These are phyloP conservation scores for Opisthograptis luteolata DNA, from an alignment of 2,888 invertebrate species.

Conservation along the genomic window DNA sequence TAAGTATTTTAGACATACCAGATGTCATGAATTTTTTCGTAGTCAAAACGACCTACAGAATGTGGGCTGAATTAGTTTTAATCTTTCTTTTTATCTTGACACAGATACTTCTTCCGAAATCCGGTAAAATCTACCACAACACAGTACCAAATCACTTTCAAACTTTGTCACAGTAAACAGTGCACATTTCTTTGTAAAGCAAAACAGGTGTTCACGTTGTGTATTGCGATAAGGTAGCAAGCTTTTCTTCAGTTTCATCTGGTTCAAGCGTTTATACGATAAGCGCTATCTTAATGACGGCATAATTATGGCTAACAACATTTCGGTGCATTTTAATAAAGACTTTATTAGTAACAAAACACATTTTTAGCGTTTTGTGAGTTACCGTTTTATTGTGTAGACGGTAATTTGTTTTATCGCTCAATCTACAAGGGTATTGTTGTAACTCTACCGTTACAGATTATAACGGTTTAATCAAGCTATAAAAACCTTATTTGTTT, in stretches of 20 bases:
- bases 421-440: slow-evolving; percentile 38
- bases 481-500: neutral
- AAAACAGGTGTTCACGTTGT: neutral
- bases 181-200: neutral
- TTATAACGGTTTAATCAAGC: neutral
- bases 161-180: slow-evolving; percentile 6
- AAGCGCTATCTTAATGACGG: slow-evolving; percentile 69
- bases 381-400: slow-evolving; percentile 56
- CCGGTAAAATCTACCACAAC: slow-evolving; percentile 2
- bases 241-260: slow-evolving; percentile 55
- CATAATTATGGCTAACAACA: slow-evolving; percentile 57
- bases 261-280: slow-evolving; percentile 62
- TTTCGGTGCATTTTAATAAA: slow-evolving; percentile 60
- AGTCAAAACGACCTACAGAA: slow-evolving; percentile 70
- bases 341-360: slow-evolving; percentile 65
- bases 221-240: slow-evolving; percentile 24
- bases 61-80: slow-evolving; percentile 64
- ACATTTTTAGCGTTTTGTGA: slow-evolving; percentile 57
- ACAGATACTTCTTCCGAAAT: slow-evolving; percentile 47
- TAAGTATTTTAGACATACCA: slow-evolving; percentile 62
- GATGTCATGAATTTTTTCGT: slow-evolving; percentile 58
- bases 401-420: slow-evolving; percentile 57
- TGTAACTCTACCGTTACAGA: slow-evolving; percentile 1
- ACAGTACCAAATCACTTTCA: neutral
- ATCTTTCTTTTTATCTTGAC: slow-evolving; percentile 62